These are phyloP conservation scores for Rhodinocichla rosea DNA, from an alignment of 2,113 vertebrate genomes.

Conservation along the genomic window DNA sequence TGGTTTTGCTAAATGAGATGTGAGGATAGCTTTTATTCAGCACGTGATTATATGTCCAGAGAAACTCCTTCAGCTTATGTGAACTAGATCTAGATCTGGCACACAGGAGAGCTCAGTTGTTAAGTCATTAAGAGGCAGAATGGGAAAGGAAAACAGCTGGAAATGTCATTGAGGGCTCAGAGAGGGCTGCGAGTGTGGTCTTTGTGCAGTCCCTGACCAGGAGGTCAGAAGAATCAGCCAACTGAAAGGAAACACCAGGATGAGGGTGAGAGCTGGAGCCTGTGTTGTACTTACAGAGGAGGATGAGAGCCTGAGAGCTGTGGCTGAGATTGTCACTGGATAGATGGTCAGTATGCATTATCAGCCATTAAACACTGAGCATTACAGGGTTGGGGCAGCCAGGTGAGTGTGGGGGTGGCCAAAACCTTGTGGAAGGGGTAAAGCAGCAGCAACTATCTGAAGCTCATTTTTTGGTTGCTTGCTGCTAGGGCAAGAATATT, in stretches of 20 bases:
- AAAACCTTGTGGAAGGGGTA: not conserved
- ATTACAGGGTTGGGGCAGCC: not conserved
- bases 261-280: not conserved
- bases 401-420: not conserved
- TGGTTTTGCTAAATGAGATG: not conserved
- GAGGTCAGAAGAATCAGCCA: not conserved
- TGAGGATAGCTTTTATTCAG: not conserved
- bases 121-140: not conserved
- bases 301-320: not conserved
- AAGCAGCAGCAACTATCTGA: not conserved
- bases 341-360: not conserved
- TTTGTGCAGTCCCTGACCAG: not conserved
- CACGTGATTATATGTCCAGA: not conserved
- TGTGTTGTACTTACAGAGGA: not conserved
- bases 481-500: not conserved
- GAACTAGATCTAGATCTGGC: constrained; percentile 27
- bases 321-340: not conserved
- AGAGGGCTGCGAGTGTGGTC: not conserved
- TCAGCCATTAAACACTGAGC: not conserved
- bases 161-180: not conserved
- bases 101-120: not conserved
- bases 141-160: not conserved
- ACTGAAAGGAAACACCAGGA: not conserved
- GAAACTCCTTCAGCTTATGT: not conserved
- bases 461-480: not conserved